Base-by-base conservation (phyloP, 2,888 invertebrate species). In the Leptinotarsa rubiginosa region DNA sequence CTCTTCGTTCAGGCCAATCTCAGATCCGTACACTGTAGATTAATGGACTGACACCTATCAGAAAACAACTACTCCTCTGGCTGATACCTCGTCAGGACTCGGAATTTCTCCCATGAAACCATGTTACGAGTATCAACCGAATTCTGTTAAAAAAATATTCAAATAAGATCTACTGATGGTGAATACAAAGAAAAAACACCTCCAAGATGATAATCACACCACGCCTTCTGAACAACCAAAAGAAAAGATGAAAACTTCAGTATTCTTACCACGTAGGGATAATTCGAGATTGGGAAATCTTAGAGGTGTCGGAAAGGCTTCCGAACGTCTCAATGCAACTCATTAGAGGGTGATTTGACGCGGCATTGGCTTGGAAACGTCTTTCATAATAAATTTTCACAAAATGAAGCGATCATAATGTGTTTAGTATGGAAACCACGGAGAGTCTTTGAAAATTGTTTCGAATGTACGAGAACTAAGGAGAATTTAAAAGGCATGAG, bases 381-480 rank as follows among this genome's bases (percentile, higher is more conserved):
- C 77, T 71, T 78, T 78, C 73, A 77, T 80, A 77, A 77, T 75
- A 77, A 78, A 79, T 79, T 79, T 76, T 72, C 47, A 15, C 56
- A 73, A 75, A 77, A 80, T 77, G 74, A 77, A 78, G 77, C 76
- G 78, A 80, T 79, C 77, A 77, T 76, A 78, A 79, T 69, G 79
- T 74, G 78, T 80, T 79, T 78, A 78, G 79, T 78, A 79, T 79
- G 78, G 73, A 78, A 77, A 73, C 77, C 80, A 78, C 79, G 80
- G 64, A 79, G 50, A 64, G 65, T 49, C 67, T 20, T 47, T 68
- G 78, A 72, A 77, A 80, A 78, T 80, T 78, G 78, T 80, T 80
- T 76, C 73, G 77, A 80, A 80, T 78, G 80, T 72, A 76, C 72
- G 59, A 56, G 47, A 74, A 68, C 25, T 62, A 62, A 15, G 2